Evolutionary conservation across 1,140 invertebrate genomes (phyloP).

Genomic region (Diorhabda elongata): DNA sequence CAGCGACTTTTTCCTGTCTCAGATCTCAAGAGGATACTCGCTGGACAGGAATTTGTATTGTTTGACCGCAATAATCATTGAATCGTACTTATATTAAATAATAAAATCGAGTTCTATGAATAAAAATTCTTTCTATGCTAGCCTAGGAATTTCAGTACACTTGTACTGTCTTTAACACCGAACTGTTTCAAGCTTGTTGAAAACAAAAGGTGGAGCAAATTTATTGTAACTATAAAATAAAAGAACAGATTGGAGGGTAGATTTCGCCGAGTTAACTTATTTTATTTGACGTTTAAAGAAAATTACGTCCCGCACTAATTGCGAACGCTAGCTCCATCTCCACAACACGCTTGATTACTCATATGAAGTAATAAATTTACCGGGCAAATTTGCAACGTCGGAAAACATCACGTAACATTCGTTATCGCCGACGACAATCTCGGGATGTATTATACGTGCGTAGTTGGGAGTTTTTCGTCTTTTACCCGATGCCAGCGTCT

Average conservation of each 20-base stretch:
- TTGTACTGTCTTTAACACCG: too few species aligned
- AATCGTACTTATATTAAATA: too few species aligned
- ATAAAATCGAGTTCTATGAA: too few species aligned
- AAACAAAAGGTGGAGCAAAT: too few species aligned
- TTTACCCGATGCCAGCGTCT: slow-evolving; percentile 11
- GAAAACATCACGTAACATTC: slow-evolving; percentile 7
- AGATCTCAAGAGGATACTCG: too few species aligned
- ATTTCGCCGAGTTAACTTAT: background rate
- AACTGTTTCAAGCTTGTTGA: too few species aligned
- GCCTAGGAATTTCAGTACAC: too few species aligned
- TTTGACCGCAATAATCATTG: too few species aligned
- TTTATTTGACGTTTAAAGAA: slow-evolving; percentile 1
- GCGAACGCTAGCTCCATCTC: background rate
- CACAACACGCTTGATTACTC: background rate
- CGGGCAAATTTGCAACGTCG: background rate
- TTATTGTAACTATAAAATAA: background rate
- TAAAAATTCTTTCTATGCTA: too few species aligned
- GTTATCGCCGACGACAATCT: slow-evolving; percentile 5
- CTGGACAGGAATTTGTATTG: too few species aligned
- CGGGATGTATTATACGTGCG: slow-evolving; percentile 5
- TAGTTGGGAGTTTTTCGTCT: slow-evolving; percentile 16
- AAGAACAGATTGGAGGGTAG: background rate
- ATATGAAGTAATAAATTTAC: background rate
- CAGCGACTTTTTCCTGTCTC: too few species aligned
- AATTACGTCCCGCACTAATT: background rate